A percentile compares a stretch with the other conserved stretches of the same genome.
Evolutionary conservation across 2,888 invertebrate genomes (phyloP).

Genomic region (Micoletzkya japonica): DNA sequence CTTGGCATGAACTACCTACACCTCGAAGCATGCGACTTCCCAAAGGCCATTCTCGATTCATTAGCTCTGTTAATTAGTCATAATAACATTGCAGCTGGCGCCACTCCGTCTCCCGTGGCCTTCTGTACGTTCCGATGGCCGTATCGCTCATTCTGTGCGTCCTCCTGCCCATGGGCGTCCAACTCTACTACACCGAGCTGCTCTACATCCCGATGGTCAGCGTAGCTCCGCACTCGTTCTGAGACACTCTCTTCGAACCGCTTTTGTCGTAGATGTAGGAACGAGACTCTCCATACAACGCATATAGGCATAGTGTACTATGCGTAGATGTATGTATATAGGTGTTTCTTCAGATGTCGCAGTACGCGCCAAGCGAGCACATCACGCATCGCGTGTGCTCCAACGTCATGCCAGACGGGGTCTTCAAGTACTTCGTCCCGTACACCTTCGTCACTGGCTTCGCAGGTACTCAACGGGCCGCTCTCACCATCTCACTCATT

Average conservation of each 20-base stretch:
- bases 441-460: slow-evolving; percentile 50
- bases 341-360: no score
- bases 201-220: slow-evolving; percentile 5
- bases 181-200: slow-evolving; percentile 24
- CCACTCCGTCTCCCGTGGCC: slow-evolving; percentile 24
- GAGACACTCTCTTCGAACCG: not conserved
- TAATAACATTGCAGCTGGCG: slow-evolving; percentile 31
- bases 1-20: no score
- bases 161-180: slow-evolving; percentile 28
- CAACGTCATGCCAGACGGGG: slow-evolving; percentile 31
- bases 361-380: slow-evolving; percentile 1
- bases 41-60: no score
- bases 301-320: no score
- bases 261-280: not conserved
- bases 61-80: not conserved
- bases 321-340: no score
- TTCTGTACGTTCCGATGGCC: slow-evolving; percentile 16
- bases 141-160: slow-evolving; percentile 29
- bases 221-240: not conserved
- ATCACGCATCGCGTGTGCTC: slow-evolving; percentile 28
- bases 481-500: no score
- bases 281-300: not conserved
- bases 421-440: slow-evolving; percentile 44
- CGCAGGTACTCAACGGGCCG: no score
- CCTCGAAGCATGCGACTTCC: no score